Base-by-base conservation (phyloP, 2,797 vertebrate species). In the Gambusia yucatana region DNA sequence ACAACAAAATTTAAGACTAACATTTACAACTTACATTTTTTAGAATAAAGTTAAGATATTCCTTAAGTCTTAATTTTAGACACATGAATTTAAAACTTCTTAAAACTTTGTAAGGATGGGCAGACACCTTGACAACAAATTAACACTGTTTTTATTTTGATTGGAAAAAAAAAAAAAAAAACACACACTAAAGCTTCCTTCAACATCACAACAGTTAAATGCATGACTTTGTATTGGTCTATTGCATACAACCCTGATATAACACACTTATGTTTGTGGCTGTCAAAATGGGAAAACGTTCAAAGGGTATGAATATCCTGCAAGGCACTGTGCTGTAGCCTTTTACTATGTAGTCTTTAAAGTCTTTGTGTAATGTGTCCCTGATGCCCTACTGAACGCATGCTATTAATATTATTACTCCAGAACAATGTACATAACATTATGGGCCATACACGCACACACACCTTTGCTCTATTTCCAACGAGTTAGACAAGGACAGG, bases 401-500 rank as follows among this genome's bases (percentile, higher is more conserved):
- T 25, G 67, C 83, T 87, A 82, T 88, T 91, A 91, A 89, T 93
- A 90, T 83, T 86, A 84, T 76, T 78, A 81, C 39, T 57, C 72
- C 67, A 59, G 82, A 48, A 86, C 85, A 84, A 76, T 82, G 80
- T 88, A 87, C 80, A 85, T 82, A 71, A 75, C 75, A 77, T 80
- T 82, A 77, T 75, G 30, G 59, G 55, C 79, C 73, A 59, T 44
- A 76, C 69, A 65, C 50, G 59, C 50, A 76, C 75, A 73, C 73
- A 79, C 55, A 77, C 77, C 72, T 85, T 75, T 91, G 87, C 78
- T 86, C 89, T 86, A 91, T 91, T 93, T 93, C 84, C 84, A 86
- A 85, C 70, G 88, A 86, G 86, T 92, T 79, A 89, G 80, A 86
- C 90, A 92, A 92, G 92, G 94, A 93, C 92, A 93, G 78, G 87